Evolutionary conservation across 2,113 vertebrate species (phyloP).

Genomic region (Calidris pugnax): DNA sequence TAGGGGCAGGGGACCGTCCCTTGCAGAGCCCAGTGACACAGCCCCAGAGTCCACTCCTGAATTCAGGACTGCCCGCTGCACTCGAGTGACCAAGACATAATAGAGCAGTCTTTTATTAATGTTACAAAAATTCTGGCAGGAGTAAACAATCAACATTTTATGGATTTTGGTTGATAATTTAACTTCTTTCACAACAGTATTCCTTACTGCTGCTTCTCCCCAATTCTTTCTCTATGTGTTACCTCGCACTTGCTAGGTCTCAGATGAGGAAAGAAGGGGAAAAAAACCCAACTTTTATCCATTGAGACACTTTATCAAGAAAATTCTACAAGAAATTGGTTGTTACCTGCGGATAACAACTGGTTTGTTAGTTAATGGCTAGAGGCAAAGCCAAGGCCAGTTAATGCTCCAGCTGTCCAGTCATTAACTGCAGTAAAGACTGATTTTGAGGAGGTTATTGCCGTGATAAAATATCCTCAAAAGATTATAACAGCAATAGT

Average conservation of each 20-base stretch:
- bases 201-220: background rate
- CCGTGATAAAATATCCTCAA: slow-evolving; percentile 86
- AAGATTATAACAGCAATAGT: slow-evolving; percentile 86
- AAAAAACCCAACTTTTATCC: slow-evolving; percentile 33
- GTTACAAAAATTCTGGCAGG: slow-evolving; percentile 27
- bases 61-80: background rate
- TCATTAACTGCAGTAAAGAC: slow-evolving; percentile 85
- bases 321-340: slow-evolving; percentile 77
- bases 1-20: background rate
- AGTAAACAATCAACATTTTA: slow-evolving; percentile 28
- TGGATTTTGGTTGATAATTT: slow-evolving; percentile 45
- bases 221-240: background rate
- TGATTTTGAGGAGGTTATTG: slow-evolving; percentile 85
- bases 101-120: background rate
- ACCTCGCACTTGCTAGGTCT: background rate
- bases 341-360: slow-evolving; percentile 83
- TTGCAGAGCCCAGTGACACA: background rate
- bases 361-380: slow-evolving; percentile 82
- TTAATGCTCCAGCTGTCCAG: slow-evolving; percentile 84
- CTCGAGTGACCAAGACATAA: background rate
- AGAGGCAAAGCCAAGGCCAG: slow-evolving; percentile 80
- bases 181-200: background rate
- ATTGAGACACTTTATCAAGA: slow-evolving; percentile 71
- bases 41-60: background rate
- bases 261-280: background rate